Percentiles rank a stretch among this genome's conserved stretches.
Evolutionary conservation across 2,888 invertebrate species (phyloP).

Genomic region (Nysson spinosus): DNA sequence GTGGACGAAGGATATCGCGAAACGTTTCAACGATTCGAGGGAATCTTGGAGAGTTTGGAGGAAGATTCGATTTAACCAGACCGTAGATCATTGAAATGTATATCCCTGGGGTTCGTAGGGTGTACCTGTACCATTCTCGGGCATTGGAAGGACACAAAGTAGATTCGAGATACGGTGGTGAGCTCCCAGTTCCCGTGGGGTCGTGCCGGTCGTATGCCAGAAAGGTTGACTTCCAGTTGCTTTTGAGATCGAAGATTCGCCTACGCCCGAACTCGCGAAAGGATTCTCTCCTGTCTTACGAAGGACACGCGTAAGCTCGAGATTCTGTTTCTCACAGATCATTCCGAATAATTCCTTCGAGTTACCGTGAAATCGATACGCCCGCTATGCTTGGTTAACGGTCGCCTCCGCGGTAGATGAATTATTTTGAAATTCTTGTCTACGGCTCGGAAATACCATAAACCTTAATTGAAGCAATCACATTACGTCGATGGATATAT

Average conservation of each 20-base stretch:
- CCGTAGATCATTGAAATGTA: conserved; percentile 71
- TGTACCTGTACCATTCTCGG: conserved; percentile 52
- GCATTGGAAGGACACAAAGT: conserved; percentile 71
- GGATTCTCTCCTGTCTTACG: conserved; percentile 20
- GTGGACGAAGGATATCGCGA: conserved; percentile 24
- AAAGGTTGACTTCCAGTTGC: conserved; percentile 62
- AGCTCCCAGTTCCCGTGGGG: conserved; percentile 71
- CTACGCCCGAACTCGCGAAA: conserved; percentile 65
- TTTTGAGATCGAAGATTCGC: conserved; percentile 72
- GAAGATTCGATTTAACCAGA: conserved; percentile 40
- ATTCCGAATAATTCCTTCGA: conserved; percentile 49
- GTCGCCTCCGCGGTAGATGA: conserved; percentile 12
- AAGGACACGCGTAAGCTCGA: conserved; percentile 48
- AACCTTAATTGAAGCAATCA: too few relatives aligned
- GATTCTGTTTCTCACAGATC: conserved; percentile 55
- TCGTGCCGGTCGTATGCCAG: conserved; percentile 56
- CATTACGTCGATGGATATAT: too few relatives aligned
- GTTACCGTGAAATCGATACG: conserved; percentile 49
- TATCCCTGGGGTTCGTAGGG: conserved; percentile 56
- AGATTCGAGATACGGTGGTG: conserved; percentile 70
- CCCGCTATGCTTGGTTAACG: conserved; percentile 4
- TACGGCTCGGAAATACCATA: too few relatives aligned
- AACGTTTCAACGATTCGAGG: conserved; percentile 34
- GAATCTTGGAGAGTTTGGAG: conserved; percentile 33
- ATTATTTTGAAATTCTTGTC: conserved; percentile 38